Evolutionary conservation across 30 jellyfish, hydroid and myxozoan genomes (phyloP).

Genomic region (Hydra vulgaris): DNA sequence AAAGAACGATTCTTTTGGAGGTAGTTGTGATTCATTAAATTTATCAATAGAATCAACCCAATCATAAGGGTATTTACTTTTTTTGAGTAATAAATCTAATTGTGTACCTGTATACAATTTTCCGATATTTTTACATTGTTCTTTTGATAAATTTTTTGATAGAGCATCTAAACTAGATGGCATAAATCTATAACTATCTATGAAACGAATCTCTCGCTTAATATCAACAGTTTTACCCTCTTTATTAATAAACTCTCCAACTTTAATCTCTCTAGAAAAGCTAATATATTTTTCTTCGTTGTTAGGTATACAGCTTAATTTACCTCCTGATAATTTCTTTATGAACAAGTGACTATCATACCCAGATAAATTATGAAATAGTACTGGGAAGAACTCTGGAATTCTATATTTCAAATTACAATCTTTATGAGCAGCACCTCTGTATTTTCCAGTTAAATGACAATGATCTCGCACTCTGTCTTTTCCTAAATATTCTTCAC

Average conservation of each 20-base stretch:
- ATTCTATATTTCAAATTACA: constrained; percentile 27
- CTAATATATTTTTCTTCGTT: constrained; percentile 2
- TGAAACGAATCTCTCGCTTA: background rate
- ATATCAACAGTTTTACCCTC: background rate
- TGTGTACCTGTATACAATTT: background rate
- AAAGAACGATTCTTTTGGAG: background rate
- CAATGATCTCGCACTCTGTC: constrained; percentile 37
- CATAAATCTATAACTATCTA: background rate
- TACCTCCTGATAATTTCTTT: background rate
- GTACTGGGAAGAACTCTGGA: constrained; percentile 20
- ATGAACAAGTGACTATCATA: constrained; percentile 47
- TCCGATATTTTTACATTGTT: background rate
- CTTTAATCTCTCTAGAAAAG: background rate
- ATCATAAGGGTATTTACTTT: background rate
- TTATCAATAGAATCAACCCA: background rate
- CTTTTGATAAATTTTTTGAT: background rate
- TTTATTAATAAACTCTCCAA: background rate
- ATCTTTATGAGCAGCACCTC: constrained; percentile 48
- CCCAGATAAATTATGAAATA: constrained; percentile 36
- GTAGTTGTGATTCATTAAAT: background rate
- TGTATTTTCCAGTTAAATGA: constrained; percentile 35
- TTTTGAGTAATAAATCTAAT: background rate
- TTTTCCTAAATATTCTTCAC: background rate
- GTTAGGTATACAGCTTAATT: constrained; percentile 1
- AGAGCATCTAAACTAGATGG: background rate